These are phyloP conservation scores for Cacoxenus indagator DNA, from an alignment of 2,888 invertebrate species.

Conservation along the genomic window DNA sequence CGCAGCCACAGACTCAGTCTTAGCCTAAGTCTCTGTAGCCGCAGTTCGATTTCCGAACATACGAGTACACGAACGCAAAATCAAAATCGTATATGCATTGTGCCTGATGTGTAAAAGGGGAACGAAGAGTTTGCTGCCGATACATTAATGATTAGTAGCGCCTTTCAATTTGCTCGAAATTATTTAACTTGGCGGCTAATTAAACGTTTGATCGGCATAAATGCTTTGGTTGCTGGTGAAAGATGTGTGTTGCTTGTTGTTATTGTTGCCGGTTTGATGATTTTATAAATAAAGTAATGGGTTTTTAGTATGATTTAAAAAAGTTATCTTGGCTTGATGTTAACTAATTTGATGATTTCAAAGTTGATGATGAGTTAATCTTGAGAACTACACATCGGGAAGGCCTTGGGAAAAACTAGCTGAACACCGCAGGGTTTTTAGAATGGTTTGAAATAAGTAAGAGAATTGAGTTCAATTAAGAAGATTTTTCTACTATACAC, in stretches of 20 bases:
- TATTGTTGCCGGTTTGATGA: neutral
- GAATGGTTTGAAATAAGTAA: neutral
- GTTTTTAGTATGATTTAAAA: neutral
- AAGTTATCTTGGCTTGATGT: neutral
- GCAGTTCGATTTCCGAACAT: neutral
- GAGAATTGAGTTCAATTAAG: neutral
- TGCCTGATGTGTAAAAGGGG: slow-evolving; percentile 13
- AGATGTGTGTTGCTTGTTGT: neutral
- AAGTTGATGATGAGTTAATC: neutral
- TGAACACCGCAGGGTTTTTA: neutral
- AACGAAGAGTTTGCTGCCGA: slow-evolving; percentile 41
- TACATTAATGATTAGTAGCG: slow-evolving; percentile 54
- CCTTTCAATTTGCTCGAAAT: slow-evolving; percentile 51
- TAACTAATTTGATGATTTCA: slow-evolving; percentile 1
- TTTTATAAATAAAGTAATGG: neutral
- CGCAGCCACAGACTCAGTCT: too few relatives aligned
- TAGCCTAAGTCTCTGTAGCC: too few relatives aligned
- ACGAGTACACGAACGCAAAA: slow-evolving; percentile 17
- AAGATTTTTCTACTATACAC: too few relatives aligned
- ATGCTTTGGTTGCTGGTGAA: neutral
- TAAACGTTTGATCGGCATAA: slow-evolving; percentile 7
- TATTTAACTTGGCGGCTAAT: slow-evolving; percentile 11
- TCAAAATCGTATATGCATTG: neutral
- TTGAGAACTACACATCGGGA: neutral
- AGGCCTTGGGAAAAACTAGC: neutral